Evolutionary conservation across 2,113 vertebrate genomes (phyloP), one percentile per base, ranked within the genome.

Genomic region (Hippocampus mohnikei): DNA sequence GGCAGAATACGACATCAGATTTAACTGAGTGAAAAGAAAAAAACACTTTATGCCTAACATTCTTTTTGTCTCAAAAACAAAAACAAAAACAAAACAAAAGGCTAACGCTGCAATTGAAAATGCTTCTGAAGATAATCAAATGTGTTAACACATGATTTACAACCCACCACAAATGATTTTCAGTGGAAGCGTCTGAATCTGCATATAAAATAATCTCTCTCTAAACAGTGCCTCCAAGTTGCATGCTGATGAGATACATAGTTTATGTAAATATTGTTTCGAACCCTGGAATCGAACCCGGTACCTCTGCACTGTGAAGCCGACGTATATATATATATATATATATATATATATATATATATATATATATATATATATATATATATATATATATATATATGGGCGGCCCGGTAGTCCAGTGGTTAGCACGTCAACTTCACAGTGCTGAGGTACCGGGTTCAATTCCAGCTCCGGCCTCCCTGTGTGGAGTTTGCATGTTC

Each of bases 131-230:
- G 55, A 78, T 73, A 67, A 81, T 78, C 42, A 70, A 69, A 62
- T 70, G 42, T 62, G 72, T 84, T 73, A 41, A 71, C 68, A 68
- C 75, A 64, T 62, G 65, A 75, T 75, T 79, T 78, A 59, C 29
- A 16, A 69, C 56, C 46, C 20, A 64, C 21, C 1, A 6, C 1
- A 59, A 60, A 37, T 33, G 66, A 61, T 68, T 67, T 56, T 62
- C 44, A 23, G 37, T 5, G 37, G 16, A 50, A 23, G 48, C 37
- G 53, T n/a, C 20, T 18, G 70, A 66, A 71, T 70, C 66, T 71
- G 71, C 44, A 73, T 74, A 61, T 70, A 66, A 76, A 76, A 75
- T 18, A 69, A 2, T 25, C 3, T 8, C 7, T 15, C 7, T 15
- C 48, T 62, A 66, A 59, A 65, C 27, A 65, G 46, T 48, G 60